phyloP scores from a whole-genome alignment of 1,140 invertebrate genomes.

The Drosophila eugracilis region DNA sequence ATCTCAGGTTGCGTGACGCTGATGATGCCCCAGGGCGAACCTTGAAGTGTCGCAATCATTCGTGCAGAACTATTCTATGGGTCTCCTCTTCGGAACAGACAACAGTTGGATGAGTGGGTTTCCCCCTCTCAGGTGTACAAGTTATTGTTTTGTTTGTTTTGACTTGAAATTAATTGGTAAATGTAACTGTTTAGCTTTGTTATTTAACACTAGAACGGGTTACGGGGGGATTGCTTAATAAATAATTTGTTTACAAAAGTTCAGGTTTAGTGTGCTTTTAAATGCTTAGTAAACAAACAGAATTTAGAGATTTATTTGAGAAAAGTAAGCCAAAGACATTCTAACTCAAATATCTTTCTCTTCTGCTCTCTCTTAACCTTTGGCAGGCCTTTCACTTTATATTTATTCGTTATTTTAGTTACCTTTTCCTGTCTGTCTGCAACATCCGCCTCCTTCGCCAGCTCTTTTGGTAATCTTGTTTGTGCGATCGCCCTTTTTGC shows the following conservation, averaged over 20 bases:
- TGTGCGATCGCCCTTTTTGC: slow-evolving; percentile 76
- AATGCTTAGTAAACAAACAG: not conserved
- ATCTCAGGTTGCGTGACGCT: slow-evolving; percentile 60
- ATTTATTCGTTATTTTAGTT: slow-evolving; percentile 23
- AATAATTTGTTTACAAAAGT: not conserved
- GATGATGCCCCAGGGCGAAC: slow-evolving; percentile 39
- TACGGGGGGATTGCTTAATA: slow-evolving; percentile 10
- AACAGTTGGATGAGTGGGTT: slow-evolving; percentile 54
- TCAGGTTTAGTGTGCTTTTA: slow-evolving; percentile 1
- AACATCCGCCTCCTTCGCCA: slow-evolving; percentile 26
- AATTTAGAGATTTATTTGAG: not conserved
- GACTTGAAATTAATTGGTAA: slow-evolving; percentile 43
- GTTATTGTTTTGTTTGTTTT: slow-evolving; percentile 34
- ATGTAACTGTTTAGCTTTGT: slow-evolving; percentile 16
- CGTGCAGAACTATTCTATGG: slow-evolving; percentile 72
- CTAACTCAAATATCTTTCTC: not conserved
- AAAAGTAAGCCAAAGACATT: too few species aligned
- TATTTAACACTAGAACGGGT: too few species aligned
- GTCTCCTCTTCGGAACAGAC: slow-evolving; percentile 8
- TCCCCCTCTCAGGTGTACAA: not conserved
- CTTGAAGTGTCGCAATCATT: slow-evolving; percentile 72
- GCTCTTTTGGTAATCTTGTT: slow-evolving; percentile 70
- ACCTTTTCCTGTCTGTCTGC: slow-evolving; percentile 39
- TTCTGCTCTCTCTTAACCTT: slow-evolving; percentile 6
- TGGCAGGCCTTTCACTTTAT: slow-evolving; percentile 8